Conservation (phyloP, 2,888 invertebrate genomes). For the Caenorhabditis uteleia region DNA sequence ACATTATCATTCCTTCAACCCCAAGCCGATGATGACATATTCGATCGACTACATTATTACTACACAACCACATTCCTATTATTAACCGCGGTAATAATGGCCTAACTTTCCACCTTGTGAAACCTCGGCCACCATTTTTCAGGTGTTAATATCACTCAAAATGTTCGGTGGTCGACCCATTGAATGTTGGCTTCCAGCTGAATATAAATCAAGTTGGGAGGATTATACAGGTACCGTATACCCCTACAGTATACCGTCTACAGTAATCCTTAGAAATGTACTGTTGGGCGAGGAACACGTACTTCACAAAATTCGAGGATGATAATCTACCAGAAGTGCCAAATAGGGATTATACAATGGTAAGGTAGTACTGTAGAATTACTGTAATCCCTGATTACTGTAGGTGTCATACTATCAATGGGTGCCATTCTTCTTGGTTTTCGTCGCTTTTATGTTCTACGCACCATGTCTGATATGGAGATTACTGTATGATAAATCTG, state of each 20-base stretch:
- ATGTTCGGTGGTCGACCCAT: slow-evolving; percentile 69
- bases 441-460: slow-evolving; percentile 70
- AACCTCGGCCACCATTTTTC: slow-evolving; percentile 1
- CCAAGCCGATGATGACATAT: slow-evolving; percentile 68
- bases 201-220: slow-evolving; percentile 67
- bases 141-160: slow-evolving; percentile 67
- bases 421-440: slow-evolving; percentile 69
- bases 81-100: slow-evolving; percentile 70
- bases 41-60: slow-evolving; percentile 72
- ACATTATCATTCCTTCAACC: slow-evolving; percentile 67
- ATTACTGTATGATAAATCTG: slow-evolving; percentile 64
- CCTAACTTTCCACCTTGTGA: slow-evolving; percentile 1
- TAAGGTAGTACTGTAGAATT: neutral
- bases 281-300: slow-evolving; percentile 69
- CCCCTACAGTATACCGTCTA: too few relatives aligned
- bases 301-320: slow-evolving; percentile 65
- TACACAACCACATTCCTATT: slow-evolving; percentile 73
- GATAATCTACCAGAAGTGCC: slow-evolving; percentile 61
- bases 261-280: slow-evolving; percentile 52
- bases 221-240: slow-evolving; percentile 66
- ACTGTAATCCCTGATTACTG: neutral
- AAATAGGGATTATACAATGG: slow-evolving; percentile 44
- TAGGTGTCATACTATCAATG: slow-evolving; percentile 66
- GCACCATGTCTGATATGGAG: slow-evolving; percentile 69
- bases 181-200: slow-evolving; percentile 68